phyloP scores from a whole-genome alignment of 2,797 vertebrate species.

The Vultur gryphus region DNA sequence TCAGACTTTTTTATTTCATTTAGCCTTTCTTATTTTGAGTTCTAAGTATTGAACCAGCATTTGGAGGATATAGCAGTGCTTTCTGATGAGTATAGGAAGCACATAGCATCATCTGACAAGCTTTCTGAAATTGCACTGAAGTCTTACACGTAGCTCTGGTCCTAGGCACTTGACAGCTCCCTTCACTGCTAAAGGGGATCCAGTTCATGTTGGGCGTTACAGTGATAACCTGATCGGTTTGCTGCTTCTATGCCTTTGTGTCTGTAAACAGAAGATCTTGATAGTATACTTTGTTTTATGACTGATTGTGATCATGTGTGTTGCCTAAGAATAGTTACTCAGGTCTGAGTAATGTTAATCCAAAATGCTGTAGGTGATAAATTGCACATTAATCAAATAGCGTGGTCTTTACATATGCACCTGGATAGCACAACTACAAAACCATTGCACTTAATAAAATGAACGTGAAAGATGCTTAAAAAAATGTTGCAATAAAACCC shows the following conservation, averaged over 20 bases:
- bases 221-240: neutral
- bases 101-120: neutral
- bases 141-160: neutral
- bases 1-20: neutral
- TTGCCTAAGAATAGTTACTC: neutral
- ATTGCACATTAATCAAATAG: neutral
- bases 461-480: neutral
- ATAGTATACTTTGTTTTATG: neutral
- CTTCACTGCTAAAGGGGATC: neutral
- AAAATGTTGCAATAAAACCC: neutral
- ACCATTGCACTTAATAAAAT: neutral
- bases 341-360: neutral
- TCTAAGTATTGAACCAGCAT: neutral
- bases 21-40: neutral
- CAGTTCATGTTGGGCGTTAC: neutral
- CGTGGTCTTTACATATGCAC: fast-evolving
- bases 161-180: neutral
- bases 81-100: neutral
- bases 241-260: neutral
- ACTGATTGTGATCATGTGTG: neutral
- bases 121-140: neutral
- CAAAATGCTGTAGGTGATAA: neutral
- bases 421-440: neutral
- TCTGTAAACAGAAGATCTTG: neutral
- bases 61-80: neutral